Base-by-base conservation (phyloP, 2,113 vertebrate genomes). In the Rhabdornis inornatus region DNA sequence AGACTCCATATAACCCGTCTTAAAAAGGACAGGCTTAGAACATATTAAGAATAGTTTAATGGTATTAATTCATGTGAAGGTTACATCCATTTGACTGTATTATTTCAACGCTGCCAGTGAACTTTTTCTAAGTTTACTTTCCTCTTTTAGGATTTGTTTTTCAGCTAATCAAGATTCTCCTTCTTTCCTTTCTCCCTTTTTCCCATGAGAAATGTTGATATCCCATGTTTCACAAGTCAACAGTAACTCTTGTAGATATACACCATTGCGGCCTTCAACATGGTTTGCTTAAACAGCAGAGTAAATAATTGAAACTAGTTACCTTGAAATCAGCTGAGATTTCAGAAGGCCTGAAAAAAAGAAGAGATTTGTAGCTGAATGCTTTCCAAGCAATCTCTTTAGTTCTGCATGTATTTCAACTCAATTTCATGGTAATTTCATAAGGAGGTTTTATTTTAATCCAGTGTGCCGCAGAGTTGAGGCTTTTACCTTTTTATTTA, bases 371-470 rank as follows among this genome's bases (percentile, higher is more conserved):
- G 33, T 94, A 87, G 45, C 70, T 97, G 92, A 97, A 95, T 88
- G 86, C 66, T 95, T 98, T 96, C 96, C 93, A 96, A 96, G 89
- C 87, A 97, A 96, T 97, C 94, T 97, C 89, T 91, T 97, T 96
- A 96, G 91, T 95, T 97, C 91, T 94, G 78, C 76, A 37, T 96
- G 75, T 96, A 66, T 74, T 97, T 97, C 89, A 93, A 97, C 77
- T 97, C 90, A 97, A 96, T 97, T 97, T 97, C 86, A 96, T 95
- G 92, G 93, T 78, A 90, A 97, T 96, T 97, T 97, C 87, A 89
- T 97, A 93, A 98, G 89, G 79, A 97, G 72, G 68, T 74, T 97
- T 78, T 89, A 90, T 96, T 98, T 97, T 96, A 97, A 97, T 96
- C 68, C 69, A 96, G 40, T 96, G 31, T 86, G 33, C 53, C 42